A percentile compares a stretch with the other conserved stretches of the same genome.
Conservation (phyloP, 23 tunicate species). For the Ascidia mentula region DNA sequence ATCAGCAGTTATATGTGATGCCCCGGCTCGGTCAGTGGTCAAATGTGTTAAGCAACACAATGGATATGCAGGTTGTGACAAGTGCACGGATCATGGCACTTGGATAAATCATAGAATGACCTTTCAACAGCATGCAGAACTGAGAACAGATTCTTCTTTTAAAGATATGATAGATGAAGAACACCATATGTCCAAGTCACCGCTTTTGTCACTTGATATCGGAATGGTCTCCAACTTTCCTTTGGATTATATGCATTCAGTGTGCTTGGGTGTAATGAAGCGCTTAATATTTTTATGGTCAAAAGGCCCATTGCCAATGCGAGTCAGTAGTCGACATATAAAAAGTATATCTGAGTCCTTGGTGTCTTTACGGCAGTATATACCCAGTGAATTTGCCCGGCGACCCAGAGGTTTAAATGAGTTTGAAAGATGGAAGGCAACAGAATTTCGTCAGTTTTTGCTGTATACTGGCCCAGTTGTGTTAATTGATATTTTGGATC, state of each 20-base stretch:
- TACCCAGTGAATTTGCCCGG: conserved; percentile 40
- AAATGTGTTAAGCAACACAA: conserved; percentile 32
- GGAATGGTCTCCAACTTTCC: conserved; percentile 45
- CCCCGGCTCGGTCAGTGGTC: conserved; percentile 46
- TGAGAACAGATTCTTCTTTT: conserved; percentile 33
- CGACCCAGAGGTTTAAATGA: conserved; percentile 31
- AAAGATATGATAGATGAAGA: conserved; percentile 23
- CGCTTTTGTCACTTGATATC: conserved; percentile 10
- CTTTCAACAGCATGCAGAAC: conserved; percentile 22
- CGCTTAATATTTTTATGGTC: conserved; percentile 20
- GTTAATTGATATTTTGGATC: conserved; percentile 1
- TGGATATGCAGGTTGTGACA: conserved; percentile 46
- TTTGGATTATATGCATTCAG: conserved; percentile 42
- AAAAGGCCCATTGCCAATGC: conserved; percentile 10
- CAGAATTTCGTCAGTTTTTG: conserved; percentile 43
- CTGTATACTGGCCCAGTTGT: conserved; percentile 32
- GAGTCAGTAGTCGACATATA: conserved; percentile 6
- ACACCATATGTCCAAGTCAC: conserved; percentile 20
- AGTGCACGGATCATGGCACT: conserved; percentile 31
- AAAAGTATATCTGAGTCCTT: conserved; percentile 28
- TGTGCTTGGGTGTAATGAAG: conserved; percentile 41
- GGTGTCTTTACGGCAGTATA: not conserved
- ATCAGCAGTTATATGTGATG: conserved; percentile 34
- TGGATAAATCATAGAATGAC: conserved; percentile 30
- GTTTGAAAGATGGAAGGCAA: conserved; percentile 51